phyloP scores from a whole-genome alignment of 2,113 vertebrate genomes.

The Pterophyllum scalare region DNA sequence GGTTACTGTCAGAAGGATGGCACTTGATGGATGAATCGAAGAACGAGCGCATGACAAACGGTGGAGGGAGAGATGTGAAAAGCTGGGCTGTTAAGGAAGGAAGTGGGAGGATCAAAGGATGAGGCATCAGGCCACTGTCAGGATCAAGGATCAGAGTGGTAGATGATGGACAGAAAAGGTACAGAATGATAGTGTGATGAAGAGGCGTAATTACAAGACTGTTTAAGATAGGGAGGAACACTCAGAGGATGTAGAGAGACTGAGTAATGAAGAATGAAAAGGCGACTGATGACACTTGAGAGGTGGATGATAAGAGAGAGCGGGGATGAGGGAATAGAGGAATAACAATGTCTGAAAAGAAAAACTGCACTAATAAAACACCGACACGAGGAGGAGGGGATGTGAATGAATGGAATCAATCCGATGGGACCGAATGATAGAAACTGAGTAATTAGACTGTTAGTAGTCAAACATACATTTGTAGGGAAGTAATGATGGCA shows the following conservation, averaged over 20 bases:
- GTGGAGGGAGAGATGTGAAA: constrained; percentile 1
- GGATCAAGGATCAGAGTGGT: constrained; percentile 6
- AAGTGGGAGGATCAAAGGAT: constrained; percentile 30
- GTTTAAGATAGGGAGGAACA: constrained; percentile 56
- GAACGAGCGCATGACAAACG: constrained; percentile 26
- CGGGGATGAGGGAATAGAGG: constrained; percentile 41
- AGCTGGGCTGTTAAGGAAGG: background rate
- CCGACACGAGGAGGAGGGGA: background rate
- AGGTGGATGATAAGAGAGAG: constrained; percentile 58
- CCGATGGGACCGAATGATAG: constrained; percentile 7
- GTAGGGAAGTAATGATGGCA: background rate
- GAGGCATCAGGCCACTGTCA: constrained; percentile 38
- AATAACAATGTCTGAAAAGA: constrained; percentile 50
- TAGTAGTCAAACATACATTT: background rate
- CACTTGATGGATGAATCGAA: constrained; percentile 44
- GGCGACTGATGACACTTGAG: constrained; percentile 58
- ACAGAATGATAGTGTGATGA: constrained; percentile 37
- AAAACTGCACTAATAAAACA: constrained; percentile 42
- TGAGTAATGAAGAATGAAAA: constrained; percentile 67
- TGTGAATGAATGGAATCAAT: background rate
- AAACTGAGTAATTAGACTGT: constrained; percentile 36
- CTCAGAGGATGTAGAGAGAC: constrained; percentile 45
- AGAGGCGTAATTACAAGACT: constrained; percentile 64
- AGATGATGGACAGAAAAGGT: constrained; percentile 45
- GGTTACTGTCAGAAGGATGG: constrained; percentile 8